phyloP scores from a whole-genome alignment of 2,797 vertebrate genomes.

The Ciconia nigra region DNA sequence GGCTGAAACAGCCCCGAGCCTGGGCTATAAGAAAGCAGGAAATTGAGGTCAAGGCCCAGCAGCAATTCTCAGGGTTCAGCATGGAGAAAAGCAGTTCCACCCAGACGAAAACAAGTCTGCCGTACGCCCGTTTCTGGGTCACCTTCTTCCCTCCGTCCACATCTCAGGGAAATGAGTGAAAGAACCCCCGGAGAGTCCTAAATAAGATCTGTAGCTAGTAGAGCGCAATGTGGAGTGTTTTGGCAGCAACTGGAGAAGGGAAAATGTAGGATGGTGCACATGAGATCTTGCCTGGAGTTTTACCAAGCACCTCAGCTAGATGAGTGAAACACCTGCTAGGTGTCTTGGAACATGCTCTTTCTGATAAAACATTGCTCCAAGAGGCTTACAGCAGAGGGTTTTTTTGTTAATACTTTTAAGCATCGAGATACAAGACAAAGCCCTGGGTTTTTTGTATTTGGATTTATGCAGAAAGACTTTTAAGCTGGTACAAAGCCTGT shows the following conservation, averaged over 20 bases:
- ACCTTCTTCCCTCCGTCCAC: background rate
- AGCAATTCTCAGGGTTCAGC: background rate
- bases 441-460: background rate
- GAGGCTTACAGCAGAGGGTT: background rate
- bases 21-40: background rate
- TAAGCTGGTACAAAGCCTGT: background rate
- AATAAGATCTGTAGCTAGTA: background rate
- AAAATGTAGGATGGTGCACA: background rate
- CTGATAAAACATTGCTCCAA: background rate
- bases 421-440: background rate
- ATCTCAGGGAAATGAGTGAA: rapidly evolving
- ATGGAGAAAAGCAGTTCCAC: background rate
- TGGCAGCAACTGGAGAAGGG: background rate
- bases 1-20: background rate
- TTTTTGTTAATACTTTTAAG: background rate
- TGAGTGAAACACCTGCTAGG: background rate
- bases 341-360: rapidly evolving
- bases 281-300: background rate
- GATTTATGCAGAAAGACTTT: background rate
- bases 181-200: background rate
- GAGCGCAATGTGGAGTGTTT: background rate
- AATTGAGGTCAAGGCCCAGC: constrained; percentile 7
- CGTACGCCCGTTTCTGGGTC: background rate
- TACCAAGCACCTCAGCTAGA: background rate
- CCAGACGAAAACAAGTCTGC: background rate